phyloP scores from a whole-genome alignment of 2,797 vertebrate genomes.

The Caiman crocodilus region DNA sequence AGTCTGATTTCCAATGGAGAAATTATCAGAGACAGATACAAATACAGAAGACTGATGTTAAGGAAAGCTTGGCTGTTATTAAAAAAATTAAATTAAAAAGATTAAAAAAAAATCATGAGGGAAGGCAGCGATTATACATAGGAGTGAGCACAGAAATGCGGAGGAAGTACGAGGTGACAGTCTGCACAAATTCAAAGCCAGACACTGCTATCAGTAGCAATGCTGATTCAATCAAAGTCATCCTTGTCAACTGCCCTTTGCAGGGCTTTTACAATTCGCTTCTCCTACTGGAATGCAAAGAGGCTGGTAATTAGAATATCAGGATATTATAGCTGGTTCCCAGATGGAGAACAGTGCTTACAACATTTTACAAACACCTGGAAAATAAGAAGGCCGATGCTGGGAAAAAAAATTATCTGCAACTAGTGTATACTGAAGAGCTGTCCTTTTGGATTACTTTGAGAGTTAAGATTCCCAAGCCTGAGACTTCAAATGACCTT shows the following conservation, averaged over 20 bases:
- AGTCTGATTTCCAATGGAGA: neutral
- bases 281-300: neutral
- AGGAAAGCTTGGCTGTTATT: slow-evolving; percentile 13
- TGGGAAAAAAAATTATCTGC: neutral
- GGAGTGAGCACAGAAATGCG: neutral
- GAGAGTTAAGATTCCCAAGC: neutral
- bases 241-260: neutral
- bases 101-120: neutral
- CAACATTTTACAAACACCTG: neutral
- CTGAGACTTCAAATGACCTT: neutral
- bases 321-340: neutral
- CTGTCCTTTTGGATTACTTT: neutral
- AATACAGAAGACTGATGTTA: neutral
- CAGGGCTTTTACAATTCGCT: neutral
- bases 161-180: slow-evolving; percentile 26
- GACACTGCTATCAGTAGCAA: slow-evolving; percentile 11
- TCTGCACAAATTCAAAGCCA: slow-evolving; percentile 27
- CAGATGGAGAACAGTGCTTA: neutral
- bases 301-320: neutral
- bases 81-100: neutral
- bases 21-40: neutral
- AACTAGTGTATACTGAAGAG: neutral
- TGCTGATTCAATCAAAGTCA: neutral
- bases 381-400: neutral
- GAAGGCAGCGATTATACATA: slow-evolving; percentile 19